A percentile compares a stretch with the other conserved stretches of the same genome.
These are phyloP conservation scores for Philereme transversata DNA, from an alignment of 2,888 invertebrate species.

Conservation along the genomic window DNA sequence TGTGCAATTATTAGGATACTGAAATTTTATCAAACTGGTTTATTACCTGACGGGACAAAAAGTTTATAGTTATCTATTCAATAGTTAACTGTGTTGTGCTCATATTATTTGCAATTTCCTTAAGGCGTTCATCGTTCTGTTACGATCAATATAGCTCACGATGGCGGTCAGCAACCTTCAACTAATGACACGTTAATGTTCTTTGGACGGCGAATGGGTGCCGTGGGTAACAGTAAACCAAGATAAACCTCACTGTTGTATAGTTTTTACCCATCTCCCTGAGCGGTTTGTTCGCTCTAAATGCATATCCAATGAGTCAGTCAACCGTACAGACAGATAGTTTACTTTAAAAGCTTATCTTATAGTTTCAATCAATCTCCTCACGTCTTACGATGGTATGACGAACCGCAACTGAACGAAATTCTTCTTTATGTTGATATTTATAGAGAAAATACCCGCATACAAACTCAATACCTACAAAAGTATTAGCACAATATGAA, in stretches of 20 bases:
- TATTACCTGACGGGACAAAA: neutral
- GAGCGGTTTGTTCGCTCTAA: slow-evolving; percentile 72
- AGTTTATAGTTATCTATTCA: neutral
- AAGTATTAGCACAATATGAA: too few relatives aligned
- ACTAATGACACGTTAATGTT: slow-evolving; percentile 79
- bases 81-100: neutral
- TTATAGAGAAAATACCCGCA: too few relatives aligned
- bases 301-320: slow-evolving; percentile 82
- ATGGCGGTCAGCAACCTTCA: slow-evolving; percentile 77
- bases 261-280: slow-evolving; percentile 74
- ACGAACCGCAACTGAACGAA: neutral
- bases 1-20: too few relatives aligned
- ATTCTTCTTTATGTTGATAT: too few relatives aligned
- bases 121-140: slow-evolving; percentile 2
- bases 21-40: too few relatives aligned
- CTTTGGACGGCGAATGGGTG: slow-evolving; percentile 65
- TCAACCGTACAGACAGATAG: slow-evolving; percentile 54
- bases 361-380: neutral
- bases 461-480: too few relatives aligned
- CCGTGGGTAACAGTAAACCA: slow-evolving; percentile 76
- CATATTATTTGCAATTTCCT: slow-evolving; percentile 3
- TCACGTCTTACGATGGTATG: neutral
- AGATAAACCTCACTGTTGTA: slow-evolving; percentile 77
- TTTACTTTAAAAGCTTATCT: slow-evolving; percentile 9
- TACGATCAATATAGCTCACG: slow-evolving; percentile 41